phyloP scores from a whole-genome alignment of 2,113 vertebrate genomes.

The Rhea pennata region DNA sequence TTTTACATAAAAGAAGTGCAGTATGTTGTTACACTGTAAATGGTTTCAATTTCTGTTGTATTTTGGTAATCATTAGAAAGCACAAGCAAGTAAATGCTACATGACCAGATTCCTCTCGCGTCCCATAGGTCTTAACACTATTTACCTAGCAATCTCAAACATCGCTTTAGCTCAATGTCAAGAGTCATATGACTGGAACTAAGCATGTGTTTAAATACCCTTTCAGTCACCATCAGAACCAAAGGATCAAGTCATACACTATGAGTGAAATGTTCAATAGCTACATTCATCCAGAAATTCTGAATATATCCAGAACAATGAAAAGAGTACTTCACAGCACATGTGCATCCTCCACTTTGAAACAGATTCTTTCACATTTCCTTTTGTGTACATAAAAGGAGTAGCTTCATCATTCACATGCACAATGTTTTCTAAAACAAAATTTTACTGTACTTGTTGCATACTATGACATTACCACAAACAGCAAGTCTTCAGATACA shows the following conservation, averaged over 20 bases:
- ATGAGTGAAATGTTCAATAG: background rate
- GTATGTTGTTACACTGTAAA: background rate
- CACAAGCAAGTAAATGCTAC: background rate
- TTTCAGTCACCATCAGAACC: background rate
- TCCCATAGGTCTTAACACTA: background rate
- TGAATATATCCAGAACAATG: accelerated
- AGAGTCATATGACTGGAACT: background rate
- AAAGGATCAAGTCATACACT: background rate
- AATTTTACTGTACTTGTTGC: background rate
- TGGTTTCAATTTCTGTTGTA: background rate
- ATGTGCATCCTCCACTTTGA: background rate
- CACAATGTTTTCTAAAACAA: background rate
- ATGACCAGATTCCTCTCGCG: background rate
- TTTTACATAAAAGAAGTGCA: background rate
- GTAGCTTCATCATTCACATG: background rate
- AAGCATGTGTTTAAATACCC: background rate
- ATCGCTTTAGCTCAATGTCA: background rate
- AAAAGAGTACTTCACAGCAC: background rate
- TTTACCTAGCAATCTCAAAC: background rate
- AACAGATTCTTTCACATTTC: background rate
- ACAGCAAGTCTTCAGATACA: background rate
- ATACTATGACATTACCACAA: background rate
- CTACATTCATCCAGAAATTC: background rate
- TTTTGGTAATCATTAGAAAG: background rate
- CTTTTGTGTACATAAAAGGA: background rate